These are phyloP conservation scores for Papilio glaucus DNA, from an alignment of 1,140 invertebrate species.

Conservation along the genomic window DNA sequence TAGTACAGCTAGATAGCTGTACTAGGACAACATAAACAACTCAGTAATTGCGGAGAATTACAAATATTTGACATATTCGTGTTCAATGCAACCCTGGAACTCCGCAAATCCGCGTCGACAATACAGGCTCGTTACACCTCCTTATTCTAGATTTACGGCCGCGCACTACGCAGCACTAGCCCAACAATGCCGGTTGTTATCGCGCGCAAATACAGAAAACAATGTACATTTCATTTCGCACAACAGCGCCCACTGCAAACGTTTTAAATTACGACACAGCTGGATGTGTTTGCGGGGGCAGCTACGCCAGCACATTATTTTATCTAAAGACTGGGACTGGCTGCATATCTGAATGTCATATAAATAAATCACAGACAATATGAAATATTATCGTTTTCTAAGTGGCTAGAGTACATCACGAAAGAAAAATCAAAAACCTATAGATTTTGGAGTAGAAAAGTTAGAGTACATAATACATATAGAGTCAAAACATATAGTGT, in stretches of 20 bases:
- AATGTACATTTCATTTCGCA: conserved; percentile 53
- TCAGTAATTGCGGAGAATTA: background rate
- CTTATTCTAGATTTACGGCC: conserved; percentile 58
- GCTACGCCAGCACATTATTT: background rate
- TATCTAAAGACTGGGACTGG: background rate
- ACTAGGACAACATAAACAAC: background rate
- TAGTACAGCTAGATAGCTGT: no score
- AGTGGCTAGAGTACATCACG: no score
- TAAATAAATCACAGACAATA: conserved; percentile 42
- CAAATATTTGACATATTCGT: conserved; percentile 10
- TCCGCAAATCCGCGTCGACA: conserved; percentile 42
- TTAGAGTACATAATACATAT: no score
- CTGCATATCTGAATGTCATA: background rate
- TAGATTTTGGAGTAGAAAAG: no score
- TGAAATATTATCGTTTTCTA: no score
- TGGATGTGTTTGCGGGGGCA: conserved; percentile 42
- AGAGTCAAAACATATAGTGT: no score
- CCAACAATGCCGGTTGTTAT: conserved; percentile 64
- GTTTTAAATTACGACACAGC: conserved; percentile 41
- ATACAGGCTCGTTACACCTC: conserved; percentile 60
- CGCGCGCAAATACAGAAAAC: conserved; percentile 51
- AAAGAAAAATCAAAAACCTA: no score
- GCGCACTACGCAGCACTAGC: conserved; percentile 40
- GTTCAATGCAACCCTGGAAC: background rate
- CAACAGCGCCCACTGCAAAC: conserved; percentile 42